A percentile compares a stretch with the other conserved stretches of the same genome.
Conservation (phyloP, 2,888 invertebrate genomes). For the Vanessa cardui region DNA sequence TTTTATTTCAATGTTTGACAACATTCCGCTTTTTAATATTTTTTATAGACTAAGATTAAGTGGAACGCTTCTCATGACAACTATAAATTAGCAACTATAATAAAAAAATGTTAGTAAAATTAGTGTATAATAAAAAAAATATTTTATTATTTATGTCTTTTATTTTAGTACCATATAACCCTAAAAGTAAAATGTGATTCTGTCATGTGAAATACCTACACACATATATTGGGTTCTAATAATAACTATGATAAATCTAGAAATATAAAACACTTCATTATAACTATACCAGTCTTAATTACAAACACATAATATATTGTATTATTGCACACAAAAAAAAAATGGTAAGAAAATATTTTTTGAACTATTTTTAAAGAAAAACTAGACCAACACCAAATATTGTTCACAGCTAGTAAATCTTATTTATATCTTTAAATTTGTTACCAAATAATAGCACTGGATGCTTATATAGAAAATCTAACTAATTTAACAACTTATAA, state of each 20-base stretch:
- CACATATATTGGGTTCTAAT: background rate
- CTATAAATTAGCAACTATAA: background rate
- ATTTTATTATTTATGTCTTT: background rate
- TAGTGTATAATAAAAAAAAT: slow-evolving; percentile 11
- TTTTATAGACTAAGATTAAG: slow-evolving; percentile 18
- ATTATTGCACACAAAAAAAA: background rate
- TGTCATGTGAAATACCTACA: background rate
- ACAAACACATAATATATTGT: background rate
- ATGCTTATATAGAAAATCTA: too few species aligned
- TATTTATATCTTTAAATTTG: too few species aligned
- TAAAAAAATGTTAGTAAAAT: background rate
- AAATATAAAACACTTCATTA: background rate
- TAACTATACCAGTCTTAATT: background rate
- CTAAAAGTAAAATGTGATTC: background rate
- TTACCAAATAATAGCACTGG: too few species aligned
- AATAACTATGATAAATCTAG: background rate
- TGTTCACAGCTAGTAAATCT: too few species aligned
- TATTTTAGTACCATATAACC: background rate
- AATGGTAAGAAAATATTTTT: background rate
- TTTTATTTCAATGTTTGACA: slow-evolving; percentile 7
- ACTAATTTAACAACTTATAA: too few species aligned
- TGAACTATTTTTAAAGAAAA: too few species aligned
- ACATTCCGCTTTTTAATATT: slow-evolving; percentile 29
- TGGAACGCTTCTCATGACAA: slow-evolving; percentile 24
- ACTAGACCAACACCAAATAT: too few species aligned